A percentile compares a stretch with the other conserved stretches of the same genome.
phyloP scores from a whole-genome alignment of 2,888 invertebrate genomes.

The Euphydryas editha region DNA sequence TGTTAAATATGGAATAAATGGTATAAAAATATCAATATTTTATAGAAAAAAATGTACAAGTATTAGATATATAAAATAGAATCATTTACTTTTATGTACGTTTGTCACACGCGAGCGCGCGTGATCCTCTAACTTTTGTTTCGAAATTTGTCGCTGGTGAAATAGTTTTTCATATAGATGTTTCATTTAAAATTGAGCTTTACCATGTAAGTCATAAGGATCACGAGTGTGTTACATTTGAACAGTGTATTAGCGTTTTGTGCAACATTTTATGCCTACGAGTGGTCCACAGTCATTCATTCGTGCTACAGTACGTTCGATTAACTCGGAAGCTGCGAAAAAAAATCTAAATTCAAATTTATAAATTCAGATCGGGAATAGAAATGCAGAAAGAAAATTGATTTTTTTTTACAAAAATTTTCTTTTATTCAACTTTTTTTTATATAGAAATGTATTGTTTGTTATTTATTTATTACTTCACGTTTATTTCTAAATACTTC shows the following conservation, averaged over 20 bases:
- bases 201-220: constrained; percentile 22
- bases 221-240: not conserved
- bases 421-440: not conserved
- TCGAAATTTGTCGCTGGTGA: constrained; percentile 64
- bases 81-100: constrained; percentile 45
- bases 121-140: constrained; percentile 65
- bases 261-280: constrained; percentile 55
- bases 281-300: constrained; percentile 62
- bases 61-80: constrained; percentile 39
- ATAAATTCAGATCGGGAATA: not conserved
- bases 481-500: too few relatives aligned
- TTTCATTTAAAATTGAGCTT: constrained; percentile 25
- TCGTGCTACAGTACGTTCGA: constrained; percentile 59
- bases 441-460: not conserved
- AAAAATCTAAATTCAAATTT: constrained; percentile 34
- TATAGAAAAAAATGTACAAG: constrained; percentile 28
- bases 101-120: constrained; percentile 51
- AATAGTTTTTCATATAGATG: constrained; percentile 46
- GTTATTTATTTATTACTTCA: too few relatives aligned
- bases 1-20: not conserved
- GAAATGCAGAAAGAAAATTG: not conserved
- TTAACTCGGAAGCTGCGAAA: constrained; percentile 54
- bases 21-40: constrained; percentile 12
- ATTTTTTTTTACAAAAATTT: too few relatives aligned
- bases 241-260: constrained; percentile 49